Conservation (phyloP, 2,888 invertebrate genomes). For the Thalpophila matura region DNA sequence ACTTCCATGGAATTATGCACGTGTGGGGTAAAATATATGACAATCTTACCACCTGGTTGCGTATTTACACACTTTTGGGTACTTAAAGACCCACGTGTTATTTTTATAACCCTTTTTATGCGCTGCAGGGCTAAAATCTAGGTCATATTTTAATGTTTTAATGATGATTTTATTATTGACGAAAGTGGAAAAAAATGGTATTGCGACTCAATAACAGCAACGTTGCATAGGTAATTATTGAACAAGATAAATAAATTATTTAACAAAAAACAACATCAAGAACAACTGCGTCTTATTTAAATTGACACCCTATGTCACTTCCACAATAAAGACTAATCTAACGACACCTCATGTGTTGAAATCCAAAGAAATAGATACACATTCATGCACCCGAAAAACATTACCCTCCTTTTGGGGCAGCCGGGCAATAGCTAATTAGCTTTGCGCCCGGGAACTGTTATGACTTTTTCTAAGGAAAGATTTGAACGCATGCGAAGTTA, state of each 20-base stretch:
- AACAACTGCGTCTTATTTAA: too few species aligned
- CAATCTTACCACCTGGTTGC: conserved; percentile 55
- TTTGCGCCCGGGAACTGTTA: not conserved
- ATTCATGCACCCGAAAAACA: too few species aligned
- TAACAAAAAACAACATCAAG: too few species aligned
- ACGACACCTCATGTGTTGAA: too few species aligned
- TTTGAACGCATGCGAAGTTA: conserved; percentile 49
- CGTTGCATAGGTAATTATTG: too few species aligned
- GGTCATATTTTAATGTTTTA: conserved; percentile 18
- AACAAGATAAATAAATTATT: too few species aligned
- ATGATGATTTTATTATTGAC: not conserved
- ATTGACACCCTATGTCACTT: too few species aligned
- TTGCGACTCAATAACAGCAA: too few species aligned
- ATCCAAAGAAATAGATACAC: too few species aligned
- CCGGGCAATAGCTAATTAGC: too few species aligned
- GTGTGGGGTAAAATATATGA: conserved; percentile 53
- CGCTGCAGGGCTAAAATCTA: conserved; percentile 9
- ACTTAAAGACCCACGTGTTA: conserved; percentile 39
- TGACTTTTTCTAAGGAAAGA: conserved; percentile 50
- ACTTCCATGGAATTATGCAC: conserved; percentile 58
- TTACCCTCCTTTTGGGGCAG: too few species aligned
- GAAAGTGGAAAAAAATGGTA: not conserved
- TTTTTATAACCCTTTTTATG: conserved; percentile 36
- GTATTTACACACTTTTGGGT: conserved; percentile 39
- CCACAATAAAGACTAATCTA: too few species aligned